Conservation (phyloP, 2,797 vertebrate species). For the Alcedo quadribrachys region DNA sequence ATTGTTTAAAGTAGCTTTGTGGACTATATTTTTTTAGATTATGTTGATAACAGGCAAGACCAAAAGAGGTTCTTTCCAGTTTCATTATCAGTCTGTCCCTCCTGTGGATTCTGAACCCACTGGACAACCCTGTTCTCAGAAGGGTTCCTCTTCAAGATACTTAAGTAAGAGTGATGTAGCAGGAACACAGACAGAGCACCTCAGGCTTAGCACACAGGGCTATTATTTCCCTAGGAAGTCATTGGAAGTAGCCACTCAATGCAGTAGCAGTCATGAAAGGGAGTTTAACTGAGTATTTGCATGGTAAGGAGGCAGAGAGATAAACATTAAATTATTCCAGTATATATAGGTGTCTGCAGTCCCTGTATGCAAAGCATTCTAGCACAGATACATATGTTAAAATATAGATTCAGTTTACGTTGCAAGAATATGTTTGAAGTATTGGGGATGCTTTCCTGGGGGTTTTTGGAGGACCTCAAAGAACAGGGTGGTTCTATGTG, state of each 20-base stretch:
- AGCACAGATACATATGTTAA: not conserved
- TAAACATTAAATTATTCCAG: not conserved
- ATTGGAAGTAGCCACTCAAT: not conserved
- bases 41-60: not conserved
- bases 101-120: not conserved
- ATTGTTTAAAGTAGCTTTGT: not conserved
- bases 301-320: not conserved
- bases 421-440: not conserved
- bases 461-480: not conserved
- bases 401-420: not conserved
- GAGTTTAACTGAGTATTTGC: not conserved
- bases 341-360: not conserved
- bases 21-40: constrained; percentile 10
- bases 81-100: not conserved
- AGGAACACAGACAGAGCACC: not conserved
- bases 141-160: not conserved
- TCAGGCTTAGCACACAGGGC: not conserved
- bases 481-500: not conserved
- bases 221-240: not conserved
- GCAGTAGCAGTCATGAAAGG: not conserved
- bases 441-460: rapidly evolving
- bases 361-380: not conserved
- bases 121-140: not conserved
- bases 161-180: not conserved
- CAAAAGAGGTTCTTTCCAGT: not conserved